A percentile compares a stretch with the other conserved stretches of the same genome.
Conservation (phyloP, 2,113 vertebrate species). For the Sceloporus tristichus region DNA sequence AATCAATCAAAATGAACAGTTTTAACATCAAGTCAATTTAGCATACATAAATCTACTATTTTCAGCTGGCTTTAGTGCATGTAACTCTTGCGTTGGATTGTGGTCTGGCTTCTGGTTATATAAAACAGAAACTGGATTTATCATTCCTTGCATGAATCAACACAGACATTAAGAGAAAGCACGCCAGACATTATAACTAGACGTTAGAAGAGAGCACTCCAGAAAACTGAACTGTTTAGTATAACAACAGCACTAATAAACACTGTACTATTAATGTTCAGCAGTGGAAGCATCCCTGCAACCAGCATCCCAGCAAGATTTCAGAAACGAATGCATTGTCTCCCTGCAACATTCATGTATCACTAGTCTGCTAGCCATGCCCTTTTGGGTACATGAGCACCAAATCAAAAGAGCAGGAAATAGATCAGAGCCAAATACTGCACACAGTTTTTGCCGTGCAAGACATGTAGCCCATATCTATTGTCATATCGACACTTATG, state of each 20-base stretch:
- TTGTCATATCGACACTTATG: no score
- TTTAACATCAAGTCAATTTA: not conserved
- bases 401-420: not conserved
- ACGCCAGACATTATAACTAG: no score
- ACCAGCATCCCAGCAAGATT: not conserved
- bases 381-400: no score
- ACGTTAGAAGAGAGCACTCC: not conserved
- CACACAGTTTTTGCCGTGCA: no score
- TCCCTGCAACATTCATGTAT: no score
- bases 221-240: not conserved
- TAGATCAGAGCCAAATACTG: not conserved
- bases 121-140: not conserved
- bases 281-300: not conserved
- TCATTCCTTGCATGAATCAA: not conserved
- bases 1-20: not conserved
- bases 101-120: no score
- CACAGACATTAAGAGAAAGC: not conserved
- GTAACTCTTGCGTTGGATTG: no score
- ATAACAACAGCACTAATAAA: not conserved
- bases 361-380: no score
- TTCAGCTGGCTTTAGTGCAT: not conserved
- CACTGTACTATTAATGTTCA: not conserved
- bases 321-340: not conserved
- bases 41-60: not conserved
- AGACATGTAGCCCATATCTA: no score